Percentiles rank a stretch among this genome's conserved stretches.
Evolutionary conservation across 2,797 vertebrate genomes (phyloP).

Genomic region (Adelosebastes latens): DNA sequence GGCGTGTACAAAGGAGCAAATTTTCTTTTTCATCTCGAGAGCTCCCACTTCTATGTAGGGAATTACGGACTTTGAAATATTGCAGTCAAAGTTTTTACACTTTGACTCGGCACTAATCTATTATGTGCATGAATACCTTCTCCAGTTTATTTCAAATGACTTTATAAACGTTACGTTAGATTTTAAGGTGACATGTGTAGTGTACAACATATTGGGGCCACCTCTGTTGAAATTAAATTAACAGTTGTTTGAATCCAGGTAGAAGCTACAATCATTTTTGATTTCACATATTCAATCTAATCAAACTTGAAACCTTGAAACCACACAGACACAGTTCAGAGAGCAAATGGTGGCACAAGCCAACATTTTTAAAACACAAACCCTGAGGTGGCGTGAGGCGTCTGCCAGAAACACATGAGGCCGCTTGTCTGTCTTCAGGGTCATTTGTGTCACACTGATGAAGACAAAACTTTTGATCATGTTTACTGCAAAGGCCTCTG

Average conservation of each 20-base stretch:
- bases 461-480: constrained; percentile 52
- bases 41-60: too few species aligned
- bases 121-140: too few species aligned
- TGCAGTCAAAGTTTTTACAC: too few species aligned
- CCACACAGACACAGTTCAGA: background rate
- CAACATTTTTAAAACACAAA: background rate
- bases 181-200: too few species aligned
- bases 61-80: too few species aligned
- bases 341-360: background rate
- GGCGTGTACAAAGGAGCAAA: rapidly evolving
- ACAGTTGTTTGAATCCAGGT: background rate
- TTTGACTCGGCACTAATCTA: too few species aligned
- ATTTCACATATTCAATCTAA: background rate
- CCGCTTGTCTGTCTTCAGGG: constrained; percentile 27
- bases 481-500: constrained; percentile 42
- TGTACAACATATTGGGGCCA: background rate
- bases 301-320: background rate
- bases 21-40: too few species aligned
- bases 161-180: too few species aligned
- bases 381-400: constrained; percentile 18
- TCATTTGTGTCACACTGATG: constrained; percentile 66
- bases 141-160: too few species aligned
- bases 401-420: constrained; percentile 36
- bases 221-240: background rate
- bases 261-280: background rate